Conservation (phyloP, 1,140 invertebrate species). For the Zaprionus camerounensis region DNA sequence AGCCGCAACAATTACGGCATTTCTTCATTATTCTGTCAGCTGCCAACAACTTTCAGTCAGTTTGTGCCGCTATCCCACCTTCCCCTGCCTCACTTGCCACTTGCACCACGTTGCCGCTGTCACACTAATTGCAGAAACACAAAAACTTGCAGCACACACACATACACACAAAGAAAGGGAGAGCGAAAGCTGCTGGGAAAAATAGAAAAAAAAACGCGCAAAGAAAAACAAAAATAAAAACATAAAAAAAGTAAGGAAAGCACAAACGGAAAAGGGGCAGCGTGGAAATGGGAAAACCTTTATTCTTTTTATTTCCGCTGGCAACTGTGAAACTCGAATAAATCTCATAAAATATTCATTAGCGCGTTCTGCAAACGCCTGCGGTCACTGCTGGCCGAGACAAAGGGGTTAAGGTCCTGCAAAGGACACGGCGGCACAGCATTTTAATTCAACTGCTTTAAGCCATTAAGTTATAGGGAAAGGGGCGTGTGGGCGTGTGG, state of each 20-base stretch:
- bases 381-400: constrained; percentile 65
- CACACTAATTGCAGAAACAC: constrained; percentile 77
- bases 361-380: constrained; percentile 66
- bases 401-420: constrained; percentile 73
- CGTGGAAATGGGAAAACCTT: constrained; percentile 38
- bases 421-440: constrained; percentile 7
- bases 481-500: constrained; percentile 9
- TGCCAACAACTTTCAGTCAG: constrained; percentile 28
- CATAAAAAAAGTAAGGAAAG: constrained; percentile 16
- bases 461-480: constrained; percentile 23
- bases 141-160: constrained; percentile 64
- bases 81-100: constrained; percentile 9
- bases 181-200: constrained; percentile 8
- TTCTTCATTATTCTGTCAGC: constrained; percentile 64
- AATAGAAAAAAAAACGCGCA: constrained; percentile 17
- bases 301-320: constrained; percentile 47
- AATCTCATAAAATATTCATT: constrained; percentile 83
- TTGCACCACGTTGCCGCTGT: constrained; percentile 47
- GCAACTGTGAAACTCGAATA: constrained; percentile 79
- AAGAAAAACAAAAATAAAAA: constrained; percentile 30
- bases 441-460: constrained; percentile 40
- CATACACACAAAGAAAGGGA: constrained; percentile 3
- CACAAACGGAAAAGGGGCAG: not conserved
- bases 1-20: constrained; percentile 76
- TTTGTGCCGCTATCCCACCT: constrained; percentile 6